These are phyloP conservation scores for Laspeyria flexula DNA, from an alignment of 2,888 invertebrate genomes.

Conservation along the genomic window DNA sequence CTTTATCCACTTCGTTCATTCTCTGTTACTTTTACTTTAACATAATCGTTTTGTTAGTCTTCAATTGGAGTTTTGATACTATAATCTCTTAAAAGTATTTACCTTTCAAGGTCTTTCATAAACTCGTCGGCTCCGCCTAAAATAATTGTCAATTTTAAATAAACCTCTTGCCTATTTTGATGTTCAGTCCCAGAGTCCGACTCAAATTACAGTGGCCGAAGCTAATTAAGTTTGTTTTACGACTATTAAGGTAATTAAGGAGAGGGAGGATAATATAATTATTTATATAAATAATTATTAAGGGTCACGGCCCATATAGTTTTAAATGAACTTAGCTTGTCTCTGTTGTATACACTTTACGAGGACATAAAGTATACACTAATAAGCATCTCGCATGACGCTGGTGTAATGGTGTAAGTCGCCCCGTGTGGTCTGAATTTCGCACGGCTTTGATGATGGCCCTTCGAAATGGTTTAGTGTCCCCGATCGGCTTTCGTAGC, in stretches of 20 bases:
- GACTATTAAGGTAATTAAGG: slow-evolving; percentile 45
- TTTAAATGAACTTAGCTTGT: slow-evolving; percentile 30
- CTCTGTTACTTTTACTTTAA: slow-evolving; percentile 45
- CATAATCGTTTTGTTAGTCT: slow-evolving; percentile 47
- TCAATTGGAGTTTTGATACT: slow-evolving; percentile 29
- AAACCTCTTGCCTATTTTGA: slow-evolving; percentile 33
- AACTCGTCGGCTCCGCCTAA: slow-evolving; percentile 7
- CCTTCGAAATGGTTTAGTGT: slow-evolving; percentile 61
- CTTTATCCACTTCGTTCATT: slow-evolving; percentile 53
- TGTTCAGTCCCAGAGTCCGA: slow-evolving; percentile 35
- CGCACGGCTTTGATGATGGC: slow-evolving; percentile 63
- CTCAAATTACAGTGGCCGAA: slow-evolving; percentile 36
- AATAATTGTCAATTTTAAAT: slow-evolving; percentile 26
- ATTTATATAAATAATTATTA: slow-evolving; percentile 46
- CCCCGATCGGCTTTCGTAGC: slow-evolving; percentile 61
- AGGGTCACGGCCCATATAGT: slow-evolving; percentile 44
- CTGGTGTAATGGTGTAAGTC: slow-evolving; percentile 20
- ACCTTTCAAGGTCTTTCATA: slow-evolving; percentile 16
- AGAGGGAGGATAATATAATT: slow-evolving; percentile 44
- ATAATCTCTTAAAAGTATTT: slow-evolving; percentile 22
- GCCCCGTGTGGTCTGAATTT: slow-evolving; percentile 71
- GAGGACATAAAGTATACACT: slow-evolving; percentile 40
- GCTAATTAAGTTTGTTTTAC: slow-evolving; percentile 48
- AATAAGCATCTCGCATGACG: slow-evolving; percentile 44
- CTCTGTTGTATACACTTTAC: slow-evolving; percentile 31